Base-by-base conservation (phyloP, 30 jellyfish, hydroid and myxozoan genomes). In the Cassiopea xamachana region DNA sequence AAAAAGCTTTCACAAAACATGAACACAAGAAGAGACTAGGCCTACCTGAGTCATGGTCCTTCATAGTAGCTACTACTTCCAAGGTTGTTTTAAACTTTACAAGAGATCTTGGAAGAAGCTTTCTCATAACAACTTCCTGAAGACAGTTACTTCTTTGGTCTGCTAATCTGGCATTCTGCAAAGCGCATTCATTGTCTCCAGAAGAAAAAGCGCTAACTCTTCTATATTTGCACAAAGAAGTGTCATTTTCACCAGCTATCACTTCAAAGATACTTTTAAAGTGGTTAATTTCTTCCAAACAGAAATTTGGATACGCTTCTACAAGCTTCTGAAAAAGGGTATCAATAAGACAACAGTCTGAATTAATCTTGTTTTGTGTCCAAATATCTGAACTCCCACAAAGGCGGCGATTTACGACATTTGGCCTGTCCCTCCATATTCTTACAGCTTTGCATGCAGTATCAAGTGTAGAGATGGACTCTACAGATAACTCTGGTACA, bases 381-480 rank as follows among this genome's bases (percentile, higher is more conserved):
- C 91, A 70, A 18, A 94, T 17, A 7, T 84, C 75, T 8, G 84
- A 60, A 80, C 97, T 83, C 2, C 98, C 98, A 80, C 97, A 91
- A 12, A 94, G 87, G 17, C 98, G 60, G 85, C 98, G 80, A 77
- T 94, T 94, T 3, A 86, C 95, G 47, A 94, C 97, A 43, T 94
- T 96, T 48, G 98, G 98, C 51, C 94, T 94, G 48, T 48, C 75
- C 46, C 79, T 73, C 98, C 98, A 94, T 5, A 94, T 51, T n/a
- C 85, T 92, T 43, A 94, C 44, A 43, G 98, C 98, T 59, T 94
- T 97, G 13, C 18, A 16, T 14, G 90, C 94, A 18, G 90, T 48
- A 7, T 5, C 90, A 55, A 68, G 70, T 8, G 95, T 47, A 7
- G 95, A 88, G 17, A 19, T 43, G 4, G 95, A 45, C 60, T 69